Evolutionary conservation across 1,140 invertebrate genomes (phyloP).

Genomic region (Drosophila arawakana): DNA sequence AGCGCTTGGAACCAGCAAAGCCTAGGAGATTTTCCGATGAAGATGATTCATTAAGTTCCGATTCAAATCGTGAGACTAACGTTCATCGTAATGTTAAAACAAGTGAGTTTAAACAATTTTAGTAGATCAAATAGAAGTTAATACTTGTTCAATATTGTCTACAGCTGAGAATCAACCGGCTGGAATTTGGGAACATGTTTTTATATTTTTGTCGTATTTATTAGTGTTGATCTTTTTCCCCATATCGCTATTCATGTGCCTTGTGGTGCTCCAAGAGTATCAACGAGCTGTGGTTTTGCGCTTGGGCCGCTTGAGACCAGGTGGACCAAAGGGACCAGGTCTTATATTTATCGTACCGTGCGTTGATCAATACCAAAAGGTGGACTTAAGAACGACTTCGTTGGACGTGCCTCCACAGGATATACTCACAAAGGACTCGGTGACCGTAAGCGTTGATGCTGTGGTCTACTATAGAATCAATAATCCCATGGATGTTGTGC

Average conservation of each 20-base stretch:
- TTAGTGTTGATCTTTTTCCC: conserved; percentile 92
- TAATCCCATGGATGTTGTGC: conserved; percentile 91
- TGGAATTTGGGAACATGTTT: conserved; percentile 89
- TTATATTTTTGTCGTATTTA: conserved; percentile 90
- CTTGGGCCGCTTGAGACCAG: conserved; percentile 88
- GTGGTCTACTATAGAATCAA: conserved; percentile 93
- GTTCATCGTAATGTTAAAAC: conserved; percentile 55
- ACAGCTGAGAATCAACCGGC: conserved; percentile 85
- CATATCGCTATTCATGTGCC: conserved; percentile 91
- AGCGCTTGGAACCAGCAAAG: neutral
- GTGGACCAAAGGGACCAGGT: conserved; percentile 88
- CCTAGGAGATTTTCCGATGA: neutral
- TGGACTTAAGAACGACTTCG: conserved; percentile 90
- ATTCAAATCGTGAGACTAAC: neutral
- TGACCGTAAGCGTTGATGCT: conserved; percentile 96
- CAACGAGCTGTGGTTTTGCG: conserved; percentile 95
- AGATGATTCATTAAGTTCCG: conserved; percentile 21
- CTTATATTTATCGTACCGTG: conserved; percentile 95
- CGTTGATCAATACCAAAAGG: conserved; percentile 93
- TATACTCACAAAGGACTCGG: conserved; percentile 95
- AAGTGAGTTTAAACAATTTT: conserved; percentile 23
- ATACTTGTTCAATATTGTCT: neutral
- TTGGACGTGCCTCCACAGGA: conserved; percentile 86
- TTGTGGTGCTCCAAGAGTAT: conserved; percentile 90
- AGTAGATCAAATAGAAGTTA: neutral